Percentiles rank a stretch among this genome's conserved stretches.
Evolutionary conservation across 2,888 invertebrate species (phyloP).

Genomic region (Bombylius major): DNA sequence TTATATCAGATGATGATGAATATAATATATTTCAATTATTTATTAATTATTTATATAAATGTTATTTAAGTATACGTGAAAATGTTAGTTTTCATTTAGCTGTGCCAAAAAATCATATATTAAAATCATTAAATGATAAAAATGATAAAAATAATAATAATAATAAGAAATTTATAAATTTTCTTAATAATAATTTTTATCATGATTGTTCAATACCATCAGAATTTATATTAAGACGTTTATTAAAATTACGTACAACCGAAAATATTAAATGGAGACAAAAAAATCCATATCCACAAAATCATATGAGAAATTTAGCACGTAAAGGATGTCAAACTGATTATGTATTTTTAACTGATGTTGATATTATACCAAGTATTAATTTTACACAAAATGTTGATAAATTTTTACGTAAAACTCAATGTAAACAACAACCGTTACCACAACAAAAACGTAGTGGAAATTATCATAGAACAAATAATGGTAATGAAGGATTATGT

Average conservation of each 20-base stretch:
- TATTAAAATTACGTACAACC: conserved; percentile 46
- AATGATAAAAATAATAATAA: conserved; percentile 13
- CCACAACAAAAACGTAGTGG: no score
- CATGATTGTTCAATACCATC: conserved; percentile 27
- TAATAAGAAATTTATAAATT: conserved; percentile 7
- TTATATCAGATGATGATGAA: conserved; percentile 66
- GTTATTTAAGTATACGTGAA: conserved; percentile 58
- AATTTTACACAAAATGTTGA: conserved; percentile 60
- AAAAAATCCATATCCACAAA: conserved; percentile 74
- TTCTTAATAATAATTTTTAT: neutral
- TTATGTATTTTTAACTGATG: conserved; percentile 73
- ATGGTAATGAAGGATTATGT: conserved; percentile 42
- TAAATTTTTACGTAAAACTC: conserved; percentile 42
- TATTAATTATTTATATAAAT: conserved; percentile 59
- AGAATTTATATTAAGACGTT: conserved; percentile 46
- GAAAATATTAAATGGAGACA: conserved; percentile 61
- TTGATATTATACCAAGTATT: conserved; percentile 73
- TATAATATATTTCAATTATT: conserved; percentile 59
- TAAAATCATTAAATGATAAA: conserved; percentile 16
- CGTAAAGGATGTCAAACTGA: conserved; percentile 70
- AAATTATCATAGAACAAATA: no score
- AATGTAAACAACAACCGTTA: neutral
- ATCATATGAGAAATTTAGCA: conserved; percentile 76
- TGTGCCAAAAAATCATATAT: conserved; percentile 48
- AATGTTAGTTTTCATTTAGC: conserved; percentile 65